Evolutionary conservation across 2,888 invertebrate genomes (phyloP).

Genomic region (Mycalesis mineus): DNA sequence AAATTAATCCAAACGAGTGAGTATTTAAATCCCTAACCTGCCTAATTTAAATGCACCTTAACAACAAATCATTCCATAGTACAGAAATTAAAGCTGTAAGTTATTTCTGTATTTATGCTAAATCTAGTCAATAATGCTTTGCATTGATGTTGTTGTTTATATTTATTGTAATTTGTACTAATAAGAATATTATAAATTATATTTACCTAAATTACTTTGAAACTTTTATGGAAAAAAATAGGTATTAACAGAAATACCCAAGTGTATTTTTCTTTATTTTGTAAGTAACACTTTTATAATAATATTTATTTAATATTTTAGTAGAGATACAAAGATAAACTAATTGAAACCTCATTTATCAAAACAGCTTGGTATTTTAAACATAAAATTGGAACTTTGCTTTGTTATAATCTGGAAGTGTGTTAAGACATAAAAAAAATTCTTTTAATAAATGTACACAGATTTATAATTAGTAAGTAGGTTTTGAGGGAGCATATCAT

Average conservation of each 20-base stretch:
- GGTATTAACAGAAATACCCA: too few relatives aligned
- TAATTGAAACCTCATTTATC: too few relatives aligned
- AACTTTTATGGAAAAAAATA: neutral
- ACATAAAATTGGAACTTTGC: neutral
- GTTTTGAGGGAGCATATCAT: conserved; percentile 21
- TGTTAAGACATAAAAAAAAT: neutral
- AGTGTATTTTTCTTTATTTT: too few relatives aligned
- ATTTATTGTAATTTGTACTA: neutral
- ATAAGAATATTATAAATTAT: neutral
- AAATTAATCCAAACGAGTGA: too few relatives aligned
- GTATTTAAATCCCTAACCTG: too few relatives aligned
- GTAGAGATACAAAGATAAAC: too few relatives aligned
- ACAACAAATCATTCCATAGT: neutral
- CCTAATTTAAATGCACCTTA: neutral
- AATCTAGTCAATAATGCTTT: conserved; percentile 17
- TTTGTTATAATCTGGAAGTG: too few relatives aligned
- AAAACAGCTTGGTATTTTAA: neutral
- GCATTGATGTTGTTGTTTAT: neutral
- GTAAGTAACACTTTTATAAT: too few relatives aligned
- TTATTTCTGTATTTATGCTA: neutral
- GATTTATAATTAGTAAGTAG: conserved; percentile 4
- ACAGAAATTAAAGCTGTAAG: neutral
- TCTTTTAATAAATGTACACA: neutral
- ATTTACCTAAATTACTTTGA: neutral
- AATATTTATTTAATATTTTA: too few relatives aligned